phyloP scores from a whole-genome alignment of 2,113 vertebrate species.

The Triplophysa rosa region DNA sequence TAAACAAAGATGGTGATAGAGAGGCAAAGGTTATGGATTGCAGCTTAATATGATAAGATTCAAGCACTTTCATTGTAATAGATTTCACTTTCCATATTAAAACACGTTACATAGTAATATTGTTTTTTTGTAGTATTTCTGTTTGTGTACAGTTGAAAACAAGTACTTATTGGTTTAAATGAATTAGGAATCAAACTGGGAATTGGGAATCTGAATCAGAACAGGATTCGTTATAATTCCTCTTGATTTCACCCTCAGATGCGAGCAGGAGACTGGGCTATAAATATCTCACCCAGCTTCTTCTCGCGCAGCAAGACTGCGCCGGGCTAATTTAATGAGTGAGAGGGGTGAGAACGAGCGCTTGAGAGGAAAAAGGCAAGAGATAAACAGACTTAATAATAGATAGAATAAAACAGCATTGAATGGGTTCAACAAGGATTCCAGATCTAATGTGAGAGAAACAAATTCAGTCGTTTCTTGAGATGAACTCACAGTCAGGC shows the following conservation, averaged over 20 bases:
- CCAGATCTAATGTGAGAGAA: conserved; percentile 4
- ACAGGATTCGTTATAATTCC: too few species aligned
- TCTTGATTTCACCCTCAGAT: neutral
- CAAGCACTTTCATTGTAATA: too few species aligned
- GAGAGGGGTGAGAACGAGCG: neutral
- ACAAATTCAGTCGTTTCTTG: conserved; percentile 16
- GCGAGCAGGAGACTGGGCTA: conserved; percentile 29
- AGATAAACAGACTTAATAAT: conserved; percentile 16
- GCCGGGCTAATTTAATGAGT: conserved; percentile 44
- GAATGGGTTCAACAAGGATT: neutral
- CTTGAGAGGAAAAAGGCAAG: neutral
- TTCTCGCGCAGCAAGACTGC: conserved; percentile 30
- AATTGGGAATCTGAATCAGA: too few species aligned
- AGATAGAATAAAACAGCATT: conserved; percentile 14
- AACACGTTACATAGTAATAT: too few species aligned
- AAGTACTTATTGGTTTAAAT: too few species aligned
- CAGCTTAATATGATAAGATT: too few species aligned
- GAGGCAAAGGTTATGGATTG: too few species aligned
- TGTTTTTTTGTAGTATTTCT: too few species aligned
- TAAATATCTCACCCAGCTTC: conserved; percentile 45
- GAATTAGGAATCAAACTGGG: too few species aligned
- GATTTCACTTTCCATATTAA: too few species aligned
- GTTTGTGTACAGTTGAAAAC: too few species aligned
- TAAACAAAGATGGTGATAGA: too few species aligned
- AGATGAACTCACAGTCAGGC: conserved; percentile 22